Evolutionary conservation across 2,113 vertebrate genomes (phyloP), one percentile per base, ranked within the genome.

Genomic region (Agapornis roseicollis): DNA sequence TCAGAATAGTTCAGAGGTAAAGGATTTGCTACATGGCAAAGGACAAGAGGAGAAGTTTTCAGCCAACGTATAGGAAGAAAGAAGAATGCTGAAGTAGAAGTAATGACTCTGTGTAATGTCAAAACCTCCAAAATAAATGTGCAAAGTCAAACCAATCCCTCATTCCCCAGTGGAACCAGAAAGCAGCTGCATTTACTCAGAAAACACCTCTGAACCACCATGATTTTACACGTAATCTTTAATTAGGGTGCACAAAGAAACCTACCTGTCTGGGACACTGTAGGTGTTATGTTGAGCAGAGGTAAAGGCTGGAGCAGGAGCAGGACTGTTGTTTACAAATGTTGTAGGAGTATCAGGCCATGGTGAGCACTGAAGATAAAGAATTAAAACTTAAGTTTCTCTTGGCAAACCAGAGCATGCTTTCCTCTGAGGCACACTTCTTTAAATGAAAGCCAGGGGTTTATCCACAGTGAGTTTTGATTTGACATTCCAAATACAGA

Each of bases 261-360:
- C 89, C 53, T 91, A 99, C 99, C 99, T 99, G 98, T 99, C 98
- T 7, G 99, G 99, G 96, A 99, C 96, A 78, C 98, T 98, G 98
- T 98, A 99, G 74, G 98, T 98, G 93, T 96, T 99, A 90, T 98
- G 98, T 37, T 97, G 98, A 68, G 98, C 96, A 94, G 98, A 98
- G 92, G 98, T 96, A 94, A 99, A 99, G 72, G 98, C 82, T 69
- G 98, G 98, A 63, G 98, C 98, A 96, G 99, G 97, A 95, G 99
- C 97, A 89, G 99, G 98, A 92, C 98, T 99, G 96, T 97, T 98
- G 97, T 98, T 99, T 94, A 98, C 98, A 88, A 98, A 99, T 68
- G 99, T 97, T 53, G 98, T 98, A 61, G 98, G 97, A 70, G 97
- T 94, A 88, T 99, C 99, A 3, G 99, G 98, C 99, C 99, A 99